Evolutionary conservation across 2,888 invertebrate species (phyloP).

Genomic region (Hanleya hanleyi): DNA sequence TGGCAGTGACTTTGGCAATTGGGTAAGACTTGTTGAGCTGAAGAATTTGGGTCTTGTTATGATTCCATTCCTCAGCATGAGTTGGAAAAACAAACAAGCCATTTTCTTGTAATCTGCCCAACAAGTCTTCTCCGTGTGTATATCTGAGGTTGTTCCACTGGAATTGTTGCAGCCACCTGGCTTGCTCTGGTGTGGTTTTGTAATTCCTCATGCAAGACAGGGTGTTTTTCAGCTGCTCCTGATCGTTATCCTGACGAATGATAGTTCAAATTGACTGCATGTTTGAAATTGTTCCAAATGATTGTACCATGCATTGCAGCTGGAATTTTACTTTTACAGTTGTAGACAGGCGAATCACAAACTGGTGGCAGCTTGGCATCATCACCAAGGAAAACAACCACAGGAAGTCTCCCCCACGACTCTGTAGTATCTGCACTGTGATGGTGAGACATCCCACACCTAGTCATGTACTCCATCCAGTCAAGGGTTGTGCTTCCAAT

Average conservation of each 20-base stretch:
- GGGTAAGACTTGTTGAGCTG: too few species aligned
- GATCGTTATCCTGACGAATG: background rate
- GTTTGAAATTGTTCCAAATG: background rate
- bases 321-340: background rate
- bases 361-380: too few species aligned
- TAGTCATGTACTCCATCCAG: conserved; percentile 33
- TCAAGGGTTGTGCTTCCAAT: conserved; percentile 24
- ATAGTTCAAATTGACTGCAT: background rate
- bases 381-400: conserved; percentile 40
- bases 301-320: background rate
- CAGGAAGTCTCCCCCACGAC: conserved; percentile 41
- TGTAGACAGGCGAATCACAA: background rate
- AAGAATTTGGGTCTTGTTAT: too few species aligned
- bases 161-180: background rate
- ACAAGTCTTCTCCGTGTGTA: conserved; percentile 26
- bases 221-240: background rate
- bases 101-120: background rate
- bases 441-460: conserved; percentile 16
- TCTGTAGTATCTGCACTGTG: background rate
- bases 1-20: conserved; percentile 20
- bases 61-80: background rate
- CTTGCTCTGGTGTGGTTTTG: too few species aligned
- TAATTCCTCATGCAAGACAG: background rate
- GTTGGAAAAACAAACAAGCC: background rate
- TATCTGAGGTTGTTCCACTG: background rate